These are phyloP conservation scores for Oreonectes daqikongensis DNA, from an alignment of 2,797 vertebrate genomes.

Conservation along the genomic window DNA sequence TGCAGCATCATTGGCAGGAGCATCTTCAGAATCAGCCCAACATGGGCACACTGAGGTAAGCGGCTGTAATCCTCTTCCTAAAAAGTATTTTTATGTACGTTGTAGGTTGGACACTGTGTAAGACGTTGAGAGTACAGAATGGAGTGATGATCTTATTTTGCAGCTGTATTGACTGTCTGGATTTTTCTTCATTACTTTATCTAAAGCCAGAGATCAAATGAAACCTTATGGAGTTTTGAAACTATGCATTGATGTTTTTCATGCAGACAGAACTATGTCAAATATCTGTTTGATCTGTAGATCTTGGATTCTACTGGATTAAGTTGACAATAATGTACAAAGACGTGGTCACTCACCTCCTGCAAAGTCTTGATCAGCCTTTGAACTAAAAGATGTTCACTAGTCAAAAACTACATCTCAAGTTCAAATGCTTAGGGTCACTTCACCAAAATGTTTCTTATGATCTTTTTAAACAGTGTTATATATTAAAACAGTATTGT, in stretches of 20 bases:
- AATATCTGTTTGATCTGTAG: conserved; percentile 59
- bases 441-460: no score
- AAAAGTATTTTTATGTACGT: no score
- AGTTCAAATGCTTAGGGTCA: no score
- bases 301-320: conserved; percentile 64
- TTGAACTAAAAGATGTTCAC: not conserved
- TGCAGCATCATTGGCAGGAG: conserved; percentile 88
- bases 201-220: not conserved
- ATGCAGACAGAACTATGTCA: conserved; percentile 60
- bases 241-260: conserved; percentile 9
- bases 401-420: no score
- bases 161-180: not conserved
- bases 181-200: not conserved
- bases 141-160: not conserved
- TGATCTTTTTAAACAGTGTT: no score
- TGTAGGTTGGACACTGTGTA: not conserved
- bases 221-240: conserved; percentile 48
- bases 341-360: conserved; percentile 45
- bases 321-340: conserved; percentile 60
- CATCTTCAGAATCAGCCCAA: conserved; percentile 87
- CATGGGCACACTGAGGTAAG: conserved; percentile 76
- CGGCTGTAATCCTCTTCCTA: not conserved
- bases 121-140: not conserved
- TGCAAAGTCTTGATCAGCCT: not conserved
- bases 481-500: no score